phyloP scores from a whole-genome alignment of 2,113 vertebrate species.

The Scolopax mira region DNA sequence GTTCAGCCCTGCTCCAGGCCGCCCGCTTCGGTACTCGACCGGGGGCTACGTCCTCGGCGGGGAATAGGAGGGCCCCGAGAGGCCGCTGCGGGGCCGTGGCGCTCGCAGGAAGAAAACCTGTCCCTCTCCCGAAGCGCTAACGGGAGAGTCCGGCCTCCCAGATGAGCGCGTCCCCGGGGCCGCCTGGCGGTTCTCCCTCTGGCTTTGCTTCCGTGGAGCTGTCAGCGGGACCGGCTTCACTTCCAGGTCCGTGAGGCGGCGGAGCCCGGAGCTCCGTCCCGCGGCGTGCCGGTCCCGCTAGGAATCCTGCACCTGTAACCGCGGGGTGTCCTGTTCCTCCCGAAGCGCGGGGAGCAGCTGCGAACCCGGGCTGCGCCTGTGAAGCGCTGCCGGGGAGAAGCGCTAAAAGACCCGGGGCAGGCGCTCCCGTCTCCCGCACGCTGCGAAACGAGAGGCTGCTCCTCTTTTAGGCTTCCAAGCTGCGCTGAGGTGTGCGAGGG shows the following conservation, averaged over 20 bases:
- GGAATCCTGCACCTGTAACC: not conserved
- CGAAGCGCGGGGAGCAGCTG: not conserved
- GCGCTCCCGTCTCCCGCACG: not conserved
- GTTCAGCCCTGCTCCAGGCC: not conserved
- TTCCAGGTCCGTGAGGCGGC: not conserved
- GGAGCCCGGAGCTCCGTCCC: not conserved
- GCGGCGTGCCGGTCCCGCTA: not conserved
- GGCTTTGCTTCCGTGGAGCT: not conserved
- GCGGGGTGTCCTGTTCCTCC: not conserved
- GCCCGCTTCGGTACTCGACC: not conserved
- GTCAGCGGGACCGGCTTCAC: not conserved
- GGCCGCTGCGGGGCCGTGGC: not conserved
- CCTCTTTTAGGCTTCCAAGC: not conserved
- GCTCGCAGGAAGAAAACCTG: accelerated
- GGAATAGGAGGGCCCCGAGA: not conserved
- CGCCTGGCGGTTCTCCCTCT: not conserved
- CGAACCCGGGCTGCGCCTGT: not conserved
- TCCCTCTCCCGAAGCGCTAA: accelerated
- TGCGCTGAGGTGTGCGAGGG: not conserved
- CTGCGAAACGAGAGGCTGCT: too few species aligned
- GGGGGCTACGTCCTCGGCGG: too few species aligned
- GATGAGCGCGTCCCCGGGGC: not conserved
- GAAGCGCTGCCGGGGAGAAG: not conserved
- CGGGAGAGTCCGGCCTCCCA: not conserved
- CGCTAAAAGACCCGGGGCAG: not conserved